Evolutionary conservation across 2,888 invertebrate species (phyloP).

Genomic region (Netelia virgata): DNA sequence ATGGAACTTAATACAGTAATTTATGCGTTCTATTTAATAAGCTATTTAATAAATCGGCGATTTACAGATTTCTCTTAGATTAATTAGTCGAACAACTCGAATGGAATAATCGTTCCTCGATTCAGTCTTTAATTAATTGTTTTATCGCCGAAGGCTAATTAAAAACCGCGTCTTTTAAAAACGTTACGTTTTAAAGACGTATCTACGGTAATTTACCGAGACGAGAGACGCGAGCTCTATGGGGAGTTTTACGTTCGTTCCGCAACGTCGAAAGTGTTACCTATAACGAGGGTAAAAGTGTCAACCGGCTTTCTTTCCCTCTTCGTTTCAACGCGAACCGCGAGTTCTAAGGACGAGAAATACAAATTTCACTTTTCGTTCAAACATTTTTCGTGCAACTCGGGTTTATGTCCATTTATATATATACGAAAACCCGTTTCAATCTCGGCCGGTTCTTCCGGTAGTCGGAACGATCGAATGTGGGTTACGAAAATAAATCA

Average conservation of each 20-base stretch:
- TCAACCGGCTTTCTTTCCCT: constrained; percentile 73
- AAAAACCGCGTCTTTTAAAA: too few relatives aligned
- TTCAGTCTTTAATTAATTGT: too few relatives aligned
- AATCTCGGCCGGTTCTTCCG: constrained; percentile 12
- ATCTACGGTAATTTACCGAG: constrained; percentile 20
- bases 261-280: constrained; percentile 41
- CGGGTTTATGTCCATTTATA: constrained; percentile 6
- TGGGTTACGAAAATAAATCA: constrained; percentile 6
- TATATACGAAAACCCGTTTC: constrained; percentile 43
- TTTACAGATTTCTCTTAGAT: too few relatives aligned
- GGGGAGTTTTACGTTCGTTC: neutral
- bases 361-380: constrained; percentile 73
- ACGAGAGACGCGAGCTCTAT: constrained; percentile 28
- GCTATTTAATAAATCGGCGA: too few relatives aligned
- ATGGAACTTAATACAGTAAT: constrained; percentile 12
- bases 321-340: constrained; percentile 12
- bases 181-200: neutral
- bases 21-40: neutral
- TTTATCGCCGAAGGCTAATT: too few relatives aligned
- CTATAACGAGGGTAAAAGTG: constrained; percentile 59
- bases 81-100: too few relatives aligned
- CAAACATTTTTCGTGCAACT: neutral
- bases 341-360: constrained; percentile 35
- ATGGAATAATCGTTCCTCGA: too few relatives aligned
- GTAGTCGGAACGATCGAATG: constrained; percentile 1